phyloP scores from a whole-genome alignment of 1,140 invertebrate genomes.

The Dinoponera quadriceps region DNA sequence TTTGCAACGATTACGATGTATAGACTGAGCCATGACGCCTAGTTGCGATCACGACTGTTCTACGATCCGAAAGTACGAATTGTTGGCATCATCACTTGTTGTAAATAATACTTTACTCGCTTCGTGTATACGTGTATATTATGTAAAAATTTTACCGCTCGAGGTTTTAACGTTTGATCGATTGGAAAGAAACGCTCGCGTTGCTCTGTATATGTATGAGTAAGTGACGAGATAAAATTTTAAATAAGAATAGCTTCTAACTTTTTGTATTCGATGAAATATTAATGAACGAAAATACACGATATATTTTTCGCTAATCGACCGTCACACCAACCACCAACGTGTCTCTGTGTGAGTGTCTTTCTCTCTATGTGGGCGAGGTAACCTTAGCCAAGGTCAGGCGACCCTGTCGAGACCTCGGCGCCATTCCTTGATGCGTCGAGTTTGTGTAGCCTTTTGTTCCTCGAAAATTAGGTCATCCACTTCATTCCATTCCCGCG shows the following conservation, averaged over 20 bases:
- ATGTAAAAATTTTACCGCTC: conserved; percentile 54
- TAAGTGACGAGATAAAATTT: conserved; percentile 30
- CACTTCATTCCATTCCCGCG: conserved; percentile 6
- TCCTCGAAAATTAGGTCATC: conserved; percentile 28
- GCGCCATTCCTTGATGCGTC: background rate
- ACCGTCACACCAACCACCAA: background rate
- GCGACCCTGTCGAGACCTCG: background rate
- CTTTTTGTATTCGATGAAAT: conserved; percentile 47
- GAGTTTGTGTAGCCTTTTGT: conserved; percentile 17
- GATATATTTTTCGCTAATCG: conserved; percentile 21
- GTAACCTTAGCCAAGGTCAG: background rate
- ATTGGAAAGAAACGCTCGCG: background rate
- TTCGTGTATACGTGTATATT: conserved; percentile 53
- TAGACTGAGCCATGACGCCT: conserved; percentile 37
- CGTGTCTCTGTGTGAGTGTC: background rate
- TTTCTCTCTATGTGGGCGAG: background rate
- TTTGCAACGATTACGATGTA: conserved; percentile 62
- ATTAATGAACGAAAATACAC: conserved; percentile 26
- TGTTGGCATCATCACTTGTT: conserved; percentile 37
- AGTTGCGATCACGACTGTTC: conserved; percentile 7
- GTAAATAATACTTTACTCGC: conserved; percentile 37
- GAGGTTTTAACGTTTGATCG: background rate
- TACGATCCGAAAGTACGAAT: conserved; percentile 28
- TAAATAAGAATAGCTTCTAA: conserved; percentile 52
- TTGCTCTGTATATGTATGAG: conserved; percentile 7